Evolutionary conservation across 2,113 vertebrate species (phyloP), one percentile per base, ranked within the genome.

Genomic region (Catharus bicknelli): DNA sequence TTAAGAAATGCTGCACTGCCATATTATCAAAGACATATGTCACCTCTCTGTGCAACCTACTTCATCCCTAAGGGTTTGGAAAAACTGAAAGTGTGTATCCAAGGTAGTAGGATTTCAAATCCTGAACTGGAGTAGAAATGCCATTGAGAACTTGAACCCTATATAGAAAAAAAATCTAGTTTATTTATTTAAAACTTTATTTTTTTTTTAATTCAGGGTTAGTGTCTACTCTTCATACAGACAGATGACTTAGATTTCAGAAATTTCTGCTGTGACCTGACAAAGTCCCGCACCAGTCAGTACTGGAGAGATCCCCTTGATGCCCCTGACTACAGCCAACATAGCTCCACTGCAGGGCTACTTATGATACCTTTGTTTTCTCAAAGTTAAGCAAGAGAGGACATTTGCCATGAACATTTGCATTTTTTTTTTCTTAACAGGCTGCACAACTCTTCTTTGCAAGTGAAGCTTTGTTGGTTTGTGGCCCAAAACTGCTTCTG

Each of bases 391-490:
- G 21, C 7, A 78, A 74, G 38, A 86, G 9, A 8, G 1, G 1
- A 22, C 1, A 1, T 38, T 57, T 51, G 1, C 20, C 54, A 57
- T 3, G 3, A 84, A 36, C 1, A 30, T 1, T 14, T 42, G 1
- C 22, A 23, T 7, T 30, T 30, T 53, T 48, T 61, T 20, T 16
- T 53, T 30, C 20, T 55, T 70, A 51, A 54, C 20, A 73, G 62
- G 10, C 18, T 26, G 10, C 45, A 62, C 23, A 68, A 12, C 29
- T 67, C 34, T 27, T 26, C n/a, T 72, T 62, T 62, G 26, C 34
- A 62, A 50, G 16, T 13, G 26, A 81, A 48, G 3, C 36, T 72
- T 26, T 50, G 3, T 30, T 76, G 43, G 3, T 45, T 22, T 75
- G 18, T 30, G 50, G 23, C 23, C 40, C 59, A 25, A 83, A 75